phyloP scores from a whole-genome alignment of 2,797 vertebrate species.

The Lycodopsis pacificus region DNA sequence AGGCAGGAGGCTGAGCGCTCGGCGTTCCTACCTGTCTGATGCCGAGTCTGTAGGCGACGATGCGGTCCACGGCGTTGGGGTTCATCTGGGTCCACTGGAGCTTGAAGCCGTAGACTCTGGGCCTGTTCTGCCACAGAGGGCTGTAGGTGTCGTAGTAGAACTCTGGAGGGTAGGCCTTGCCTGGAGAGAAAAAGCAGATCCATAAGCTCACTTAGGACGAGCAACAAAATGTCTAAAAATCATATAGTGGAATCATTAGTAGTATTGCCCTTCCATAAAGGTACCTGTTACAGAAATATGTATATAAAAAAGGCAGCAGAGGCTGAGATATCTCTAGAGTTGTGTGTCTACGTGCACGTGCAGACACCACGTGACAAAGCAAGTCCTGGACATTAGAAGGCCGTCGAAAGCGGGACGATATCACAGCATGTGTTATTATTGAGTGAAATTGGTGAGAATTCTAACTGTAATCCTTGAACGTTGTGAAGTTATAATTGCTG shows the following conservation, averaged over 20 bases:
- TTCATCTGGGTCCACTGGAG: conserved; percentile 99
- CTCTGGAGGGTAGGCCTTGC: conserved; percentile 94
- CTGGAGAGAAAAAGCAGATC: conserved; percentile 65
- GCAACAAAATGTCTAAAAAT: background rate
- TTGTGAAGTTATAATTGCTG: background rate
- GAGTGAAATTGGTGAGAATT: background rate
- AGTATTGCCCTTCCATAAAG: background rate
- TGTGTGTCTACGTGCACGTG: background rate
- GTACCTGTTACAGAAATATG: background rate
- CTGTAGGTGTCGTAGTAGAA: conserved; percentile 99
- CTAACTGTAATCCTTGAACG: background rate
- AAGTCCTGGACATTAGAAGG: background rate
- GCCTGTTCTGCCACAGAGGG: conserved; percentile 95
- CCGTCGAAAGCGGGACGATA: background rate
- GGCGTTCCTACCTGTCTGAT: conserved; percentile 90
- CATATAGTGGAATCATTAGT: background rate
- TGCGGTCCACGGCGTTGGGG: conserved; percentile 91
- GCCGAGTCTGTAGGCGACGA: conserved; percentile 93
- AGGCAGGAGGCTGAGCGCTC: background rate
- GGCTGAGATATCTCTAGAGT: background rate
- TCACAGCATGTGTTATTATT: background rate
- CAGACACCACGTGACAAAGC: background rate
- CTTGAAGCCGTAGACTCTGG: conserved; percentile 93
- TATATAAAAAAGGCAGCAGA: background rate
- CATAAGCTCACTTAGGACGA: background rate